These are phyloP conservation scores for Danaus chrysippus DNA, from an alignment of 2,888 invertebrate species.

Conservation along the genomic window DNA sequence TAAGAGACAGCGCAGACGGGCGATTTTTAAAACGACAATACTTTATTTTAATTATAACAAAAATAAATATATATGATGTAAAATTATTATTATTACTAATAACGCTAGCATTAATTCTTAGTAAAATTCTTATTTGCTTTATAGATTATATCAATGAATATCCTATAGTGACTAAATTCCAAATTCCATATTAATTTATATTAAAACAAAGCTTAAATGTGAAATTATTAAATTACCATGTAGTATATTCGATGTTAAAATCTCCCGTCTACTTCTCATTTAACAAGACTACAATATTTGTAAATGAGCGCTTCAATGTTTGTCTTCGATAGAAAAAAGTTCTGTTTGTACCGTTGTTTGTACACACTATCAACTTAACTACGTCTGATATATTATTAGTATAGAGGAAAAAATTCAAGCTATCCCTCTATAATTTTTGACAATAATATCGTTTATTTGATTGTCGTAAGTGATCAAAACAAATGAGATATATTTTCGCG, in stretches of 20 bases:
- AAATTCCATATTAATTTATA: no score
- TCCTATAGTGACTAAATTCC: no score
- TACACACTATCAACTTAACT: constrained; percentile 33
- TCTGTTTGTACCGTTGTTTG: constrained; percentile 42
- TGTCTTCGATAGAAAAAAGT: constrained; percentile 45
- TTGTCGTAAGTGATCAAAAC: no score
- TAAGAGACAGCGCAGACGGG: constrained; percentile 37
- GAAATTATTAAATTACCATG: constrained; percentile 15
- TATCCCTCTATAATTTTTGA: neutral
- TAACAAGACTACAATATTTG: constrained; percentile 42
- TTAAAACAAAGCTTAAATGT: no score
- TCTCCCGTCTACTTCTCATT: constrained; percentile 33
- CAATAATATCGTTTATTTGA: no score
- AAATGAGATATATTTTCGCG: no score
- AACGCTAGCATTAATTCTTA: no score
- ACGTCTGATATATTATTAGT: constrained; percentile 22
- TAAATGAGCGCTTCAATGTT: constrained; percentile 49
- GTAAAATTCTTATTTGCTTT: no score
- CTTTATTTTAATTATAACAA: neutral
- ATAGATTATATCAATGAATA: no score
- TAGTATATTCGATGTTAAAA: constrained; percentile 7
- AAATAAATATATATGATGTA: neutral
- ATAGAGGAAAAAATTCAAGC: constrained; percentile 7
- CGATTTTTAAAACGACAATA: constrained; percentile 26
- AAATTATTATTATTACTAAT: no score